These are phyloP conservation scores for Clostera curtula DNA, from an alignment of 2,888 invertebrate species.

Conservation along the genomic window DNA sequence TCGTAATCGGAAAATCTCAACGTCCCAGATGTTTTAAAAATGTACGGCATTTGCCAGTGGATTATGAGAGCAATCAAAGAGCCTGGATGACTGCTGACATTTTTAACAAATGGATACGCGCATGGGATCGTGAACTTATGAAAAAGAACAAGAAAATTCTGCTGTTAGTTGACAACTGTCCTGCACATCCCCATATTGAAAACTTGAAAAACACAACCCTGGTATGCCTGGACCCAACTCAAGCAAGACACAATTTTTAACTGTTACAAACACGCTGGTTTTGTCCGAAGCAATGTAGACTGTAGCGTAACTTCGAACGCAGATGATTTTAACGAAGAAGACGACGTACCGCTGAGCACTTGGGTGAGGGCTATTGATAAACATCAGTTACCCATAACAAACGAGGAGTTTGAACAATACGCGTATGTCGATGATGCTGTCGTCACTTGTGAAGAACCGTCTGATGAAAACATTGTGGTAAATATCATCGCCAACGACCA, in stretches of 20 bases:
- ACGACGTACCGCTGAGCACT: conserved; percentile 15
- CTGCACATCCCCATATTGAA: conserved; percentile 5
- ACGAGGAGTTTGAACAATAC: conserved; percentile 16
- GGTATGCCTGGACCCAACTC: conserved; percentile 14
- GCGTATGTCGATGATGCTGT: conserved; percentile 15
- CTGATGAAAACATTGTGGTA: conserved; percentile 22
- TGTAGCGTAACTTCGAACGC: conserved; percentile 9
- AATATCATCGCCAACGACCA: conserved; percentile 6
- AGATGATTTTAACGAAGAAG: conserved; percentile 15
- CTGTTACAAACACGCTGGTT: conserved; percentile 17
- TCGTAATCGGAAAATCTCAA: conserved; percentile 31
- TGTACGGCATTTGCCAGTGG: not conserved
- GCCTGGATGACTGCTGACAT: conserved; percentile 4
- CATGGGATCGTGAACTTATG: conserved; percentile 3
- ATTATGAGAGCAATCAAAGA: conserved; percentile 5
- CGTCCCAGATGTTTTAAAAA: conserved; percentile 31
- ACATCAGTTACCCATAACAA: conserved; percentile 12
- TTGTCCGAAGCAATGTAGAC: conserved; percentile 10
- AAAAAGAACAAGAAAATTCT: conserved; percentile 6
- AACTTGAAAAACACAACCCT: conserved; percentile 3
- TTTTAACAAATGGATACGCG: conserved; percentile 4
- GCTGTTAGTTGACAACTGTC: conserved; percentile 6
- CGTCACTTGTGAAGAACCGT: conserved; percentile 18
- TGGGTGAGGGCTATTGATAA: conserved; percentile 16
- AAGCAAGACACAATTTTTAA: conserved; percentile 10